Evolutionary conservation across 2,888 invertebrate species (phyloP).

Genomic region (Eutolmus rufibarbis): DNA sequence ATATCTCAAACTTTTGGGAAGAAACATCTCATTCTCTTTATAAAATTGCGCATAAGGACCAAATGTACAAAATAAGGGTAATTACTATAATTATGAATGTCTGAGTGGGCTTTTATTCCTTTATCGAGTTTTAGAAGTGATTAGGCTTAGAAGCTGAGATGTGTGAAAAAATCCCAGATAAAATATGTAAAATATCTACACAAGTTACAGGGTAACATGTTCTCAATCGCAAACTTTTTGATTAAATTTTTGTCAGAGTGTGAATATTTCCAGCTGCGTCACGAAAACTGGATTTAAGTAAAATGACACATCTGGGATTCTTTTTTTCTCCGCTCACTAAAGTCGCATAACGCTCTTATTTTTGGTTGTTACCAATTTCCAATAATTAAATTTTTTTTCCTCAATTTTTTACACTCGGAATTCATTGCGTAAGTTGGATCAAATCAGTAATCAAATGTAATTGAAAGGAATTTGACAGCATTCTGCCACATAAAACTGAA

Average conservation of each 20-base stretch:
- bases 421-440: slow-evolving; percentile 16
- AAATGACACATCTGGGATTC: neutral
- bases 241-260: neutral
- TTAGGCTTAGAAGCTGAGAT: neutral
- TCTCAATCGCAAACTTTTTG: neutral
- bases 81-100: neutral
- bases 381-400: neutral
- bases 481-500: neutral
- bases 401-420: neutral
- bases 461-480: neutral
- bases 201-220: neutral
- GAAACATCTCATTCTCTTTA: neutral
- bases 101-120: neutral
- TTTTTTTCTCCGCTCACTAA: neutral
- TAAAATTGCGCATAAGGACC: neutral
- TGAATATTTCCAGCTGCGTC: neutral
- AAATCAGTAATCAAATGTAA: slow-evolving; percentile 4
- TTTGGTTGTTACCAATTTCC: neutral
- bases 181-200: neutral
- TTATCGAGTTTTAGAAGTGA: neutral
- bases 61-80: neutral
- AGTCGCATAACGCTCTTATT: neutral
- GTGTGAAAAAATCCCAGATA: neutral
- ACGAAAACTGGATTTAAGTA: neutral
- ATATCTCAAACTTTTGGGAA: neutral